Evolutionary conservation across 2,113 vertebrate species (phyloP).

Genomic region (Petrocephalus zakoni): DNA sequence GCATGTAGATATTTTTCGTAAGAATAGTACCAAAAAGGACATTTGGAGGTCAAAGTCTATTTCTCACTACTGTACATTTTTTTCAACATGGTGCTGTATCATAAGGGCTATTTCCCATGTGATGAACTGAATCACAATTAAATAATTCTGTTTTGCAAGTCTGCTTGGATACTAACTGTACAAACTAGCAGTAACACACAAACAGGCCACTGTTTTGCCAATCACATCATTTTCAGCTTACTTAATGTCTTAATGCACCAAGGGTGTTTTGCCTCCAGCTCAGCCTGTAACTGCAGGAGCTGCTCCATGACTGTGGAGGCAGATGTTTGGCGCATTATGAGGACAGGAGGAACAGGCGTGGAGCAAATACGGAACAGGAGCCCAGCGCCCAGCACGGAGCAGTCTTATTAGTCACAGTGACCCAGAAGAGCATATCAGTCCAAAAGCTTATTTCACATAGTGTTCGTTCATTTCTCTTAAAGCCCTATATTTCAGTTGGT

Average conservation of each 20-base stretch:
- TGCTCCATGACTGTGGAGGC: background rate
- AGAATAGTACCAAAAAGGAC: slow-evolving; percentile 19
- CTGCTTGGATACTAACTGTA: background rate
- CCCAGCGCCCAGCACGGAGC: background rate
- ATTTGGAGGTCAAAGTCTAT: slow-evolving; percentile 27
- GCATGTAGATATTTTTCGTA: background rate
- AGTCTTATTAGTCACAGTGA: background rate
- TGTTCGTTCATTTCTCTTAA: background rate
- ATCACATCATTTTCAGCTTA: background rate
- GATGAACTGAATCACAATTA: background rate
- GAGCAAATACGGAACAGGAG: background rate
- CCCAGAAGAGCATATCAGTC: background rate
- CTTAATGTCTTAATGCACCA: background rate
- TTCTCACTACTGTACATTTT: background rate
- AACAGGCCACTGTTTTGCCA: background rate
- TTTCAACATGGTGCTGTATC: background rate
- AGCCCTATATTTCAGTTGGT: background rate
- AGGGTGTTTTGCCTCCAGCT: background rate
- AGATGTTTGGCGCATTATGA: background rate
- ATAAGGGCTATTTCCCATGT: background rate
- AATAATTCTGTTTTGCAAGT: background rate
- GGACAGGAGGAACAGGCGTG: background rate
- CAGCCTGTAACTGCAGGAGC: background rate
- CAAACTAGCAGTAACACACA: background rate
- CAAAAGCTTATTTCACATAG: background rate